Base-by-base conservation (phyloP, 2,113 vertebrate species). In the Pseudorasbora parva region DNA sequence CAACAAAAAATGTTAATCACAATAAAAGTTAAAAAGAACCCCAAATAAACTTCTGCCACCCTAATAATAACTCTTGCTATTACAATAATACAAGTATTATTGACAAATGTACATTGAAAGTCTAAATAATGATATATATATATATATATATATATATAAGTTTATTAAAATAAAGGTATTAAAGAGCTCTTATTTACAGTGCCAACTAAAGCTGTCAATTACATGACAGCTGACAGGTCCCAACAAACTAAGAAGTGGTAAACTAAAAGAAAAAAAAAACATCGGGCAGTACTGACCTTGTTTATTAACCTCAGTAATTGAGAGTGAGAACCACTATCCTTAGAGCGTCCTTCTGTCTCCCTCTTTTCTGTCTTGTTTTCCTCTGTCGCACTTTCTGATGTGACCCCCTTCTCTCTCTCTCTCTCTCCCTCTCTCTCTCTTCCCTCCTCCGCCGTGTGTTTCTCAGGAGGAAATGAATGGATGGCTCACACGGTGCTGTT, bases 391-490 rank as follows among this genome's bases (percentile, higher is more conserved):
- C 80, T 80, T 81, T 82, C 64, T 68, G 54, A 75, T 78, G 41
- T 72, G 45, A 23, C 82, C 66, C 82, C 64, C 41, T 73, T 57
- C 78, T 85, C 56, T 30, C 30, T 30, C 30, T 30, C 62, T 64
- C 72, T 82, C 54, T 78, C 66, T 56, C 56, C 73, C 66, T 60
- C 64, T 81, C 54, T 51, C 76, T 84, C 76, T 74, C 64, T 41
- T 83, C 85, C 71, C 83, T 82, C 86, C 86, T 87, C 80, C 80
- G 73, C 84, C 12, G 41, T 75, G 49, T 84, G 75, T 84, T 82
- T 82, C 86, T 87, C 86, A 82, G 83, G 83, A 87, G 82, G 86
- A 87, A 87, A 87, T 87, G 86, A 87, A 87, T 87, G 86, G 86
- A 84, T 69, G 66, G 80, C 86, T 82, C 80, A 82, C 86, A 87